Conservation (phyloP, 2,797 vertebrate species). For the Hapalemur alaotrensis region DNA sequence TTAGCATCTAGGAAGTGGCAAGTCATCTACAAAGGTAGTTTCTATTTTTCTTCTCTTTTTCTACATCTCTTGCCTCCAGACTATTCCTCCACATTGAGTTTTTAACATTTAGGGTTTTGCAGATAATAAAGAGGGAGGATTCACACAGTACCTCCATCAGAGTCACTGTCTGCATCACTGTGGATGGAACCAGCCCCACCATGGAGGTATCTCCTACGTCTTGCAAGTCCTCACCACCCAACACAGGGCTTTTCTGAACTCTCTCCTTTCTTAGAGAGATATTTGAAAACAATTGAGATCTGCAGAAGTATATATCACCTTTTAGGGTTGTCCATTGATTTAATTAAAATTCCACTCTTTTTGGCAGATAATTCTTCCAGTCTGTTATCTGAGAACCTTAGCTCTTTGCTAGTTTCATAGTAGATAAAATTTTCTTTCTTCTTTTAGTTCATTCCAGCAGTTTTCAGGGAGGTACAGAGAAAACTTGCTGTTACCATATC, state of each 20-base stretch:
- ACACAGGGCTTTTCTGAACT: background rate
- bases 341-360: background rate
- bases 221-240: background rate
- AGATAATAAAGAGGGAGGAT: background rate
- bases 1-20: background rate
- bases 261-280: background rate
- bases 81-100: background rate
- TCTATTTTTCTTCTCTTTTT: background rate
- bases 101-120: background rate
- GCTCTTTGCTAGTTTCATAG: background rate
- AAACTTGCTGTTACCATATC: background rate
- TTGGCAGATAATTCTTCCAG: background rate
- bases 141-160: accelerated
- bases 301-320: background rate
- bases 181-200: background rate
- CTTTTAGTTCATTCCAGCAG: background rate
- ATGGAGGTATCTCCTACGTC: background rate
- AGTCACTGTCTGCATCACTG: no score
- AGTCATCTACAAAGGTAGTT: background rate
- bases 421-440: background rate
- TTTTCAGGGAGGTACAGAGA: background rate
- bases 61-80: background rate
- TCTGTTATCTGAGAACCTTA: background rate
- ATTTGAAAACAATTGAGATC: background rate
- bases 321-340: background rate